Evolutionary conservation across 1,140 invertebrate genomes (phyloP).

Genomic region (Micrasema longulum): DNA sequence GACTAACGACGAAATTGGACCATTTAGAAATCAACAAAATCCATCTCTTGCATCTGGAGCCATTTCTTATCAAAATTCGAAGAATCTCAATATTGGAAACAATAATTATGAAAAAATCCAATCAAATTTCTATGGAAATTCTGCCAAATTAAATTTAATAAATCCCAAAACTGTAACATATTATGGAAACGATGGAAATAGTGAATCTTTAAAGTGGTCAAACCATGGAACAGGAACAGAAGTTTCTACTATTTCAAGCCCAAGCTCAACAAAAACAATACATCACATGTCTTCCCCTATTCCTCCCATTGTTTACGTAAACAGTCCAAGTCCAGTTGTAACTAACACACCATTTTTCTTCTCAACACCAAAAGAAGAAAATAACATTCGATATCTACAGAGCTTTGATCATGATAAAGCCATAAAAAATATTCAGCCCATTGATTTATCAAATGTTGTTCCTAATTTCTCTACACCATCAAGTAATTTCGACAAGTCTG

Average conservation of each 20-base stretch:
- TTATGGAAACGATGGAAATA: slow-evolving; percentile 55
- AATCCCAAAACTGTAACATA: slow-evolving; percentile 45
- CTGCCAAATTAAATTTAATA: slow-evolving; percentile 33
- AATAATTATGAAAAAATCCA: slow-evolving; percentile 32
- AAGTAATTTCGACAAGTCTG: slow-evolving; percentile 15
- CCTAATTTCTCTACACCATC: slow-evolving; percentile 57
- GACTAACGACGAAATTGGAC: no score
- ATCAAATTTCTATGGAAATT: slow-evolving; percentile 29
- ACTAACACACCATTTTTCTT: slow-evolving; percentile 58
- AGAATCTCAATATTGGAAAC: slow-evolving; percentile 27
- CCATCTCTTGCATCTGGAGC: no score
- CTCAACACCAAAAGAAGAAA: slow-evolving; percentile 36
- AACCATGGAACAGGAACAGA: slow-evolving; percentile 43
- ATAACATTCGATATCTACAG: slow-evolving; percentile 38
- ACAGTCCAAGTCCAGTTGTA: slow-evolving; percentile 58
- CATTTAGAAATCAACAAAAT: no score
- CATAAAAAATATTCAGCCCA: slow-evolving; percentile 65
- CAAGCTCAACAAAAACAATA: slow-evolving; percentile 30
- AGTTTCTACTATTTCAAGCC: slow-evolving; percentile 38
- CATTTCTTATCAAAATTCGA: no score
- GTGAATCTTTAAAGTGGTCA: slow-evolving; percentile 49
- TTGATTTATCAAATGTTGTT: slow-evolving; percentile 64
- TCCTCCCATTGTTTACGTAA: slow-evolving; percentile 56
- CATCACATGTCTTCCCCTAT: slow-evolving; percentile 32
- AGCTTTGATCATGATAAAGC: slow-evolving; percentile 66